Evolutionary conservation across 23 tunicate species (phyloP).

Genomic region (Aplidium turbinatum): DNA sequence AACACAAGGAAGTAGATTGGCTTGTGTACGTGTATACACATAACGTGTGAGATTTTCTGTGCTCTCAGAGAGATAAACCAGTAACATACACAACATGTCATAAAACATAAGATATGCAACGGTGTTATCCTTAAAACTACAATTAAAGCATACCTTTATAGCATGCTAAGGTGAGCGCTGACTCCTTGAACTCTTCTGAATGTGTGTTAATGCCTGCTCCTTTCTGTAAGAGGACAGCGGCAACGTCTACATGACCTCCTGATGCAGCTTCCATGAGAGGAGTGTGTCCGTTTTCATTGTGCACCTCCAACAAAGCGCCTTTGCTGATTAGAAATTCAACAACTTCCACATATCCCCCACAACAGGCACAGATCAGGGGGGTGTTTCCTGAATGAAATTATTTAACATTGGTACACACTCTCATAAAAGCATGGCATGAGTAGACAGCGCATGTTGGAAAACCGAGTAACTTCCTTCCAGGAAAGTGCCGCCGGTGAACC

Average conservation of each 20-base stretch:
- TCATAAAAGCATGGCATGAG: too few relatives aligned
- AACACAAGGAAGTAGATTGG: too few relatives aligned
- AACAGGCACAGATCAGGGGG: constrained; percentile 86
- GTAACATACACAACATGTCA: not conserved
- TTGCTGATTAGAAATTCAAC: constrained; percentile 61
- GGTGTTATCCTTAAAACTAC: not conserved
- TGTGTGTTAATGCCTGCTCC: constrained; percentile 90
- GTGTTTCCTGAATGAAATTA: constrained; percentile 70
- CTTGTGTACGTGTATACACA: too few relatives aligned
- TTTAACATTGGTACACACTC: too few relatives aligned
- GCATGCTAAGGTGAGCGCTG: constrained; percentile 83
- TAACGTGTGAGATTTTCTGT: too few relatives aligned
- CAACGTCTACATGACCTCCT: constrained; percentile 86
- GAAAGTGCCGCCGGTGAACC: too few relatives aligned
- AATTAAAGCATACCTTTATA: constrained; percentile 54
- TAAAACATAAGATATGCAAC: not conserved
- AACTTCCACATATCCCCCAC: constrained; percentile 74
- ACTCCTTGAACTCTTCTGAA: constrained; percentile 72
- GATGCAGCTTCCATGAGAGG: constrained; percentile 97
- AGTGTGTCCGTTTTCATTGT: constrained; percentile 87
- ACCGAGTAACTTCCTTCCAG: too few relatives aligned
- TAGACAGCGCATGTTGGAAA: too few relatives aligned
- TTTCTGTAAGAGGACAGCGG: constrained; percentile 46
- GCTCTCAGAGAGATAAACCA: too few relatives aligned
- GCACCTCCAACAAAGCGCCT: constrained; percentile 74